phyloP scores from a whole-genome alignment of 2,888 invertebrate species.

The Rhagonycha fulva region DNA sequence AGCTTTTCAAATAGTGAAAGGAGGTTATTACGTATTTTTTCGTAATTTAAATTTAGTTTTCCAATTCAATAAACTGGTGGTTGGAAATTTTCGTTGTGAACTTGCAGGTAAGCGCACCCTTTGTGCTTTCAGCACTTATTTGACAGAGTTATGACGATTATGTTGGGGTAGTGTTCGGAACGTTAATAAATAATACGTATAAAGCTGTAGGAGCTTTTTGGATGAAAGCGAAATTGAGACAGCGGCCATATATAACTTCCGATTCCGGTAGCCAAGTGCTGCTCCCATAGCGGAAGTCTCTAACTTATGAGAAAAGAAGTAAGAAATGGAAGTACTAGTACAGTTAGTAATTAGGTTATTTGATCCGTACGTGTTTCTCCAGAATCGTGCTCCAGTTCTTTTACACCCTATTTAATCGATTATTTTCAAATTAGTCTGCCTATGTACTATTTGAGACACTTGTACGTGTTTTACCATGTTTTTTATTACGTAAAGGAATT shows the following conservation, averaged over 20 bases:
- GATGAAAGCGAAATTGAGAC: conserved; percentile 26
- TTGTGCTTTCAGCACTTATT: conserved; percentile 16
- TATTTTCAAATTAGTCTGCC: conserved; percentile 17
- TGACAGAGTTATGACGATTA: conserved; percentile 20
- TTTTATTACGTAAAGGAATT: background rate
- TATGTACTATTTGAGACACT: background rate
- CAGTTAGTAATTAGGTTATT: conserved; percentile 35
- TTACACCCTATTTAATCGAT: conserved; percentile 17
- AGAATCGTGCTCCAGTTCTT: conserved; percentile 10
- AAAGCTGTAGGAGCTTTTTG: conserved; percentile 22
- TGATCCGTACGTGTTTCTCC: conserved; percentile 26
- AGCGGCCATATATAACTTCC: conserved; percentile 32
- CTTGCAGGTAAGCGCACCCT: background rate
- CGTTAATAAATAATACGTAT: conserved; percentile 24
- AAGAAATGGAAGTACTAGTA: conserved; percentile 33
- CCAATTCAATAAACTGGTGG: background rate
- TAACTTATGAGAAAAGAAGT: conserved; percentile 27
- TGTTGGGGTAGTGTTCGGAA: conserved; percentile 7
- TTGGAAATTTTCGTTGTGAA: background rate
- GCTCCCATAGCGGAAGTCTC: conserved; percentile 30
- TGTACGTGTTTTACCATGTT: background rate
- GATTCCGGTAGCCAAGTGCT: conserved; percentile 33
- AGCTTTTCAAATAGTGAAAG: background rate
- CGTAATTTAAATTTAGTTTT: background rate
- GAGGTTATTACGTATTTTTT: background rate